Base-by-base conservation (phyloP, 35 echinoderm and acorn worm species). In the Heliocidaris erythrogramma region DNA sequence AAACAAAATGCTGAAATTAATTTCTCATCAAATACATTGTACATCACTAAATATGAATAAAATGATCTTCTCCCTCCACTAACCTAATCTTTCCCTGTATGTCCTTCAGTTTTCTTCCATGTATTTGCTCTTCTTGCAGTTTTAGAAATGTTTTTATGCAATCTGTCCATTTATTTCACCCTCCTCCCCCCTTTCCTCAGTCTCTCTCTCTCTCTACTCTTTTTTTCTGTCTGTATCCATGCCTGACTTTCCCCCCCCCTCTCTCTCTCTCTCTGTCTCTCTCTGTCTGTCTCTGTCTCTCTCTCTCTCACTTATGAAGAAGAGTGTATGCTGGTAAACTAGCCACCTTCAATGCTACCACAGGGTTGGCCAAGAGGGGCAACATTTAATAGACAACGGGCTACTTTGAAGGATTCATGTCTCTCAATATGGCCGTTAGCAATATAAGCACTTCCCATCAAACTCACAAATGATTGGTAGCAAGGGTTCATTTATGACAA, bases 371-470 rank as follows among this genome's bases (percentile, higher is more conserved):
- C 65, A 78, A 78, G 21, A n/a, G 17, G 27, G 27, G 65, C 18
- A 21, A 78, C 65, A 78, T 27, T n/a, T n/a, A n/a, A n/a, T 8
- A 78, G 18, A 78, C 8, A 24, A 78, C 65, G 18, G 65, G 65
- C 65, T 78, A 78, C 65, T 18, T 5, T 7, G 6, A 18, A 18
- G 27, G 65, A 21, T 78, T n/a, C 65, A 18, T n/a, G 65, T 27
- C 65, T 78, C 65, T 27, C 18, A 6, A 18, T 78, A 29, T n/a
- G 27, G 65, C 65, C 65, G 65, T 78, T n/a, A 78, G 65, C 65
- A 24, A 78, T 69, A 78, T 78, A 78, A 78, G 65, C 65, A 78
- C 65, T 78, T 78, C 65, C 65, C 65, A 78, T 78, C 65, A 21
- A 5, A 24, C 65, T 17, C 17, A 78, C 14, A 78, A 78, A 78